Evolutionary conservation across 2,888 invertebrate species (phyloP), one percentile per base, ranked within the genome.

Genomic region (Anodontia alba): DNA sequence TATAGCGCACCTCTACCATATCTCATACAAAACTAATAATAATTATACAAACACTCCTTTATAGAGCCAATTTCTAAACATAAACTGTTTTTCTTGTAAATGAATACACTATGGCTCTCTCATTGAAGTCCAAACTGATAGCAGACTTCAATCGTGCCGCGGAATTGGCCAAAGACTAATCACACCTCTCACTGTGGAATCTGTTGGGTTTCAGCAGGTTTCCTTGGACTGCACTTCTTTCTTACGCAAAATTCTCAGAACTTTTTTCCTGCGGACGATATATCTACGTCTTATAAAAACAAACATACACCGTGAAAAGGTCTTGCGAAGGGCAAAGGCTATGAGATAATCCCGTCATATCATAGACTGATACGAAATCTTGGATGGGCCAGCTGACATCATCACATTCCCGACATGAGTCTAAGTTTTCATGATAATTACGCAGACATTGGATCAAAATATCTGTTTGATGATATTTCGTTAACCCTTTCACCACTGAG

Each of bases 1-100:
- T 38, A 23, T 29, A 69, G 29, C 20, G 29, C 42, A 69, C 69
- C 69, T 42, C 42, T 26, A 20, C 42, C 46, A 62, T 62, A 62
- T 46, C 69, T 43, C 69, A 69, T 69, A 23, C 43, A 36, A 42
- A 57, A 73, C 36, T 38, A 51, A 69, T 73, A 68, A 76, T 38
- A 75, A 57, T 31, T 78, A 78, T 80, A 85, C 78, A 82, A 82
- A 85, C 82, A 85, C 54, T 68, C 73, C 42, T 75, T 76, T 57
- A 80, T 82, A 71, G 78, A 74, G 78, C 85, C 76, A 82, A 85
- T 85, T 74, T 62, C 70, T 75, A 73, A 78, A 78, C 33, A 80
- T 85, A 80, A 82, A 80, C 77, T 85, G 82, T 85, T 85, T 80
- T 85, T 73, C 66, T 82, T 71, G 80, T 80, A 85, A 82, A 82